Percentiles rank a stretch among this genome's conserved stretches.
These are phyloP conservation scores for Apodemus speciosus DNA, from an alignment of 2,113 vertebrate genomes.

Conservation along the genomic window DNA sequence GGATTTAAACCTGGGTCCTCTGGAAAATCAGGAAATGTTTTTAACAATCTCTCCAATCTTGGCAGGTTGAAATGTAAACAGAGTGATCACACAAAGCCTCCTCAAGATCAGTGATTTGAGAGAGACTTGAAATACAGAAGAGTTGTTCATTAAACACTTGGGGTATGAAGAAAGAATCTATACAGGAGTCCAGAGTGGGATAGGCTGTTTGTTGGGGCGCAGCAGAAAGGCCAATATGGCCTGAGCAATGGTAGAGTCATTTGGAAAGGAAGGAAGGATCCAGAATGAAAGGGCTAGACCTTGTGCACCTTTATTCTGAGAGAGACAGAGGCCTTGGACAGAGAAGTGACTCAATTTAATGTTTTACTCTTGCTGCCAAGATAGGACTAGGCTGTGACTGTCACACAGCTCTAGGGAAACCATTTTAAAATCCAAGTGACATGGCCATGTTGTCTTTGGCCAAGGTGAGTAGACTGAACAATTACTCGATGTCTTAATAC, in stretches of 20 bases:
- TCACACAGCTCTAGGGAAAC: neutral
- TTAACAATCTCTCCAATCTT: neutral
- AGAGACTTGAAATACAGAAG: neutral
- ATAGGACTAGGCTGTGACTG: neutral
- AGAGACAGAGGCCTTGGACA: neutral
- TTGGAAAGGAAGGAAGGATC: neutral
- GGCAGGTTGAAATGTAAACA: neutral
- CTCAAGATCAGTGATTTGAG: conserved; percentile 8
- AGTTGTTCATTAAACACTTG: neutral
- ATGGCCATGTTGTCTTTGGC: neutral
- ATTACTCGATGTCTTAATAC: neutral
- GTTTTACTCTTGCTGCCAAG: neutral
- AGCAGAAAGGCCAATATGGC: neutral
- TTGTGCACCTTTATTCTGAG: neutral
- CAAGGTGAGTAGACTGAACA: neutral
- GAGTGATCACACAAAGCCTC: neutral
- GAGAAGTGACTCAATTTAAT: neutral
- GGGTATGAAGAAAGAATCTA: neutral
- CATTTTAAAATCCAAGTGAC: neutral
- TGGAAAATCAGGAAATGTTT: neutral
- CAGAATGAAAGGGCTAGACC: neutral
- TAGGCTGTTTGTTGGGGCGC: neutral
- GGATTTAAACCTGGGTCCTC: neutral
- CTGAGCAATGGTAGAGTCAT: neutral
- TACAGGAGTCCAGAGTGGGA: neutral